Evolutionary conservation across 2,888 invertebrate genomes (phyloP).

Genomic region (Sialis fuliginosa): DNA sequence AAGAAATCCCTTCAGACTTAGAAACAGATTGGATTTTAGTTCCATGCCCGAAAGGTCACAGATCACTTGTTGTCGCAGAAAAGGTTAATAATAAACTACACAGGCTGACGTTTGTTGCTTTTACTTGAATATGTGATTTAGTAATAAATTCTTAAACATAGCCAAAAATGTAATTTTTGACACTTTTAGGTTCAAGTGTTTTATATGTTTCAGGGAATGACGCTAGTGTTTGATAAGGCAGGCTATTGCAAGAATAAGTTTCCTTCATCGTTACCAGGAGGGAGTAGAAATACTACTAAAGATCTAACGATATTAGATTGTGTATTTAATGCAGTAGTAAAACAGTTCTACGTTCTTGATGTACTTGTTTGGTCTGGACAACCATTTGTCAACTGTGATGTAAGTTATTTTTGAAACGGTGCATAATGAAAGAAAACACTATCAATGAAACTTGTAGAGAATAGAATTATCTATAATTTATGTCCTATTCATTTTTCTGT

Average conservation of each 20-base stretch:
- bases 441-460: too few species aligned
- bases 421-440: too few species aligned
- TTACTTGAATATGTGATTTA: not conserved
- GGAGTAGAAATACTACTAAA: conserved; percentile 24
- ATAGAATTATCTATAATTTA: too few species aligned
- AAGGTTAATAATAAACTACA: conserved; percentile 27
- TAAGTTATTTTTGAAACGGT: too few species aligned
- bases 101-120: not conserved
- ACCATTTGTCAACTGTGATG: conserved; percentile 55
- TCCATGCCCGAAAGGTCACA: conserved; percentile 68
- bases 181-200: not conserved
- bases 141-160: too few species aligned
- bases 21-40: conserved; percentile 51
- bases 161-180: not conserved
- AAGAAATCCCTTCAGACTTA: conserved; percentile 66
- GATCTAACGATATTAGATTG: conserved; percentile 64
- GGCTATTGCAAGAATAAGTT: conserved; percentile 39
- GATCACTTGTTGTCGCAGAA: conserved; percentile 65
- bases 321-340: conserved; percentile 42
- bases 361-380: conserved; percentile 64
- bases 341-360: conserved; percentile 64
- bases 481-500: too few species aligned
- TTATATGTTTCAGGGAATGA: conserved; percentile 36
- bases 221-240: conserved; percentile 47
- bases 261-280: conserved; percentile 56